Conservation (phyloP, 2,888 invertebrate genomes). For the Epistrophella euchroma region DNA sequence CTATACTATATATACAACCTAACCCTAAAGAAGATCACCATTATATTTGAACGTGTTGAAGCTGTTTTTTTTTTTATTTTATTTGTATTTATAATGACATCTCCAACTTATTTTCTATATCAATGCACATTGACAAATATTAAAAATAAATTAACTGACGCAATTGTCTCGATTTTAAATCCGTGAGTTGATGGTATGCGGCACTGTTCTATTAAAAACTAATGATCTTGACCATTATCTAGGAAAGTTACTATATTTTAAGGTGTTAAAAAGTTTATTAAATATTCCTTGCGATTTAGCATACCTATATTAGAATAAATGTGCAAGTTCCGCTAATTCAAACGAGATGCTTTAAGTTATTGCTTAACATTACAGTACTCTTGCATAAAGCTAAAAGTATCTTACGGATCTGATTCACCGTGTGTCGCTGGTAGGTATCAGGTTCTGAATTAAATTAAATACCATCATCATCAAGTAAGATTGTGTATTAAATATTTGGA, state of each 20-base stretch:
- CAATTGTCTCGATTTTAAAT: neutral
- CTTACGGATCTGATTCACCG: neutral
- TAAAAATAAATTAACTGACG: neutral
- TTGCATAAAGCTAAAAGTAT: neutral
- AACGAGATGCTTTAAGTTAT: neutral
- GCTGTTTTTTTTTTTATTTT: too few species aligned
- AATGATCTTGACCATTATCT: slow-evolving; percentile 3
- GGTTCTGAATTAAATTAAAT: neutral
- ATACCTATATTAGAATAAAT: neutral
- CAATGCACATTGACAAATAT: neutral
- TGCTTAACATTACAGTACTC: neutral
- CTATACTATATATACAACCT: too few species aligned
- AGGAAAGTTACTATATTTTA: neutral
- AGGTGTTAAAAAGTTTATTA: slow-evolving; percentile 18
- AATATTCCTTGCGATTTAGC: neutral
- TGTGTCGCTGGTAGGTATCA: neutral
- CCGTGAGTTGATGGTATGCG: neutral
- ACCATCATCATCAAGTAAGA: neutral
- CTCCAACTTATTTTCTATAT: too few species aligned
- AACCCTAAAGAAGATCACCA: too few species aligned
- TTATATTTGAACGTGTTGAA: too few species aligned
- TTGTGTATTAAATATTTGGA: neutral
- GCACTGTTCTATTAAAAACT: slow-evolving; percentile 3
- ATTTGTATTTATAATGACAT: too few species aligned
- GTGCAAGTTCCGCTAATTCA: neutral